Conservation (phyloP, 2,113 vertebrate genomes). For the Climacteris rufus region DNA sequence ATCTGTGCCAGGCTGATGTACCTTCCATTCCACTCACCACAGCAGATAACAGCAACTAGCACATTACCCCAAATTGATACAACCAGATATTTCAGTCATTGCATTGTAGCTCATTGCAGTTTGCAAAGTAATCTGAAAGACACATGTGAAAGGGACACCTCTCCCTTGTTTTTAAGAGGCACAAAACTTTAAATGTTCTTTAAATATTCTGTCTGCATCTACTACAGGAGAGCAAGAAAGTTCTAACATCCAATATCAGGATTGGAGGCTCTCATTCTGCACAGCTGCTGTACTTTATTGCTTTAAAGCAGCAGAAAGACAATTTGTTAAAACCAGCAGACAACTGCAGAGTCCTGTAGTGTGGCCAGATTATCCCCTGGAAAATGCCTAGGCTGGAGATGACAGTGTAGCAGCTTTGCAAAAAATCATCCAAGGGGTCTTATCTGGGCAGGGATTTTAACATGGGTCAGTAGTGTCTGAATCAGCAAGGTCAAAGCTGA, state of each 20-base stretch:
- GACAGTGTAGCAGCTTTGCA: not conserved
- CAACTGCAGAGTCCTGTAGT: not conserved
- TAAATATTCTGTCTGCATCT: not conserved
- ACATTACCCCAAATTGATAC: not conserved
- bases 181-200: not conserved
- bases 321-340: not conserved
- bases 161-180: not conserved
- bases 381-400: not conserved
- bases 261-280: not conserved
- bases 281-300: not conserved
- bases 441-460: not conserved
- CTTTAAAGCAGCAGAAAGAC: not conserved
- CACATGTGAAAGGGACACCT: not conserved
- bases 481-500: not conserved
- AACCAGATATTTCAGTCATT: slow-evolving; percentile 24
- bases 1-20: slow-evolving; percentile 11
- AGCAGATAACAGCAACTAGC: slow-evolving; percentile 22
- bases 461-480: accelerated
- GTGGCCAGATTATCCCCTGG: not conserved
- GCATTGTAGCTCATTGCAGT: slow-evolving; percentile 11
- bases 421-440: not conserved
- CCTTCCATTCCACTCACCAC: not conserved
- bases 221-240: not conserved
- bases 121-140: slow-evolving; percentile 47
- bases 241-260: not conserved